Evolutionary conservation across 2,113 vertebrate species (phyloP), one percentile per base, ranked within the genome.

Genomic region (Coregonus clupeaformis): DNA sequence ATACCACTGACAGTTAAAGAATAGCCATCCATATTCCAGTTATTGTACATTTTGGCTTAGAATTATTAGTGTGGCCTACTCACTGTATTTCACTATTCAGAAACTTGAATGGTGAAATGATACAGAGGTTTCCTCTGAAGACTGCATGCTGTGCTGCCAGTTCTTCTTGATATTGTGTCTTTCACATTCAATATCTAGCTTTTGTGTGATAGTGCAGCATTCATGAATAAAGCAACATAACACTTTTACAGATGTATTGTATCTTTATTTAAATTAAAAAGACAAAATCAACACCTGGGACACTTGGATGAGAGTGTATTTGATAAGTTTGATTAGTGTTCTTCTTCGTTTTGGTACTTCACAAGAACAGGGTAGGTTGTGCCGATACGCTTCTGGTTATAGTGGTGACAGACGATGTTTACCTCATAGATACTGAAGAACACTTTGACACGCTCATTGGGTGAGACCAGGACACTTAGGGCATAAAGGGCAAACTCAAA

Each of bases 401-500:
- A 88, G 82, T 92, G 92, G 78, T 93, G 91, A 84, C 94, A 94
- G 49, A 94, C 94, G 2, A 94, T 92, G 83, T 94, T 92, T 81
- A 94, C 86, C 0, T 94, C 91, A 4, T 94, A 94, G 30, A 87
- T 81, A 78, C 87, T 92, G 85, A 94, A 94, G 72, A 92, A 90
- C 67, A 94, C 90, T 85, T 89, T 92, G 49, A 94, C 91, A 0
- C 91, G 90, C 77, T 93, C 92, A 3, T 91, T 92, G 14, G 93
- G 92, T 0, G 92, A 93, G 30, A 42, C 84, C 75, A 94, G 92
- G 86, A 94, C 94, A 82, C 91, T 92, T 79, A 94, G 86, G 1
- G 93, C 94, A 86, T 94, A 94, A 71, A 94, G 89, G 42, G 94
- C 91, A 0, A 94, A 91, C 86, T 94, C 93, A 12, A 94, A 94